Evolutionary conservation across 30 jellyfish, hydroid and myxozoan species (phyloP), one percentile per base, ranked within the genome.

Genomic region (Pelagia noctiluca): DNA sequence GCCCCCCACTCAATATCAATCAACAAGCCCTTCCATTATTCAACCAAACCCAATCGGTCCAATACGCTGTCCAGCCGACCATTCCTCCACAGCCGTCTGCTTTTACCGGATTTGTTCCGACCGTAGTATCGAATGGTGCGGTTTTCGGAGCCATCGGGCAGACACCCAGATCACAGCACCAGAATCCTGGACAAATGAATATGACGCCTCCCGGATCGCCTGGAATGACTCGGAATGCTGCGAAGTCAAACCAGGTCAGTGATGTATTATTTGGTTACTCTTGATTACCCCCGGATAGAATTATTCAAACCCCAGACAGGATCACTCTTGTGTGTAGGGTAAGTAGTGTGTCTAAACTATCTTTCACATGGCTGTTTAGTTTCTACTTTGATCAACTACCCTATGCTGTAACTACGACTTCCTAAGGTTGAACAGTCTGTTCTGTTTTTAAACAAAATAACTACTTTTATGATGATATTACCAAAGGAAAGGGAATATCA

Each of bases 131-230:
- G n/a, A 73, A 83, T 73, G 87, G 85, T 74, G 83, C 90, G 34
- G 90, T 75, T 28, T 88, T 88, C 80, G 97, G 97, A 35, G 88
- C 90, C 25, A 75, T 88, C 35, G 97, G 97, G 8, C 97, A 88
- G 49, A 63, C 97, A 23, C 88, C 95, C 28, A 47, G 84, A 36
- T 80, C 90, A 8, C 87, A 70, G 65, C 71, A 10, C 42, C 87
- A 69, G 71, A 63, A 47, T 12, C 29, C 86, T 10, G 53, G 35
- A 32, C 34, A 63, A 25, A 33, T 50, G 75, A 70, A 60, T 67
- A 38, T 50, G 42, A 70, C 93, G 61, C 87, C 87, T 34, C 87
- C 87, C 11, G 93, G 66, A 36, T 71, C 86, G 19, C 87, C 93
- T 22, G 76, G 70, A 12, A 30, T 70, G 79, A 37, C 93, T 2